Base-by-base conservation (phyloP, 2,113 vertebrate genomes). In the Seriola rivoliana region DNA sequence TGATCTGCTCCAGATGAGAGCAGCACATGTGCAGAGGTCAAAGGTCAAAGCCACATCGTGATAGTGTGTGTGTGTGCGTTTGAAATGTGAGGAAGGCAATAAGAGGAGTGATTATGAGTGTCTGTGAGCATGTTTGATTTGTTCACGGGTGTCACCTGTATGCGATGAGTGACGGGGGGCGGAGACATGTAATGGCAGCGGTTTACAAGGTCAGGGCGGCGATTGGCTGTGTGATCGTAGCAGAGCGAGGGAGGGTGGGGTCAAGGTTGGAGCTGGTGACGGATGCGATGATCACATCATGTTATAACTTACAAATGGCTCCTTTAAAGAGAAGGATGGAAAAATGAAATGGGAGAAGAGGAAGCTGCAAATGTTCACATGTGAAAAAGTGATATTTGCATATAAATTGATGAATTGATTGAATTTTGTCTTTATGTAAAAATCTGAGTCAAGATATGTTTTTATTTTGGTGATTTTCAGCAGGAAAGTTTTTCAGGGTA, bases 191-290 rank as follows among this genome's bases (percentile, higher is more conserved):
- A 64, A 88, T 71, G 82, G 75, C 48, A 2, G 4, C 67, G 67
- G 59, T 12, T 42, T 42, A 73, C 90, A 90, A 93, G 94, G 92
- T 92, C 92, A 82, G 67, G 34, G 60, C 62, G 72, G 58, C 19
- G 83, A 91, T 92, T 76, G 88, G 91, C 77, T 10, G 16, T 25
- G 23, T 85, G 86, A 89, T 87, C 70, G 29, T 4, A 67, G 66
- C 8, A 25, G 54, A 68, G 81, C 19, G 68, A 73, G 57, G 67
- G 73, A 21, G 67, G 80, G 84, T 42, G 58, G 78, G 80, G 84
- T 91, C 93, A 89, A 93, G 94, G 94, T 62, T 60, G 32, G 14
- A 9, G 57, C 50, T 21, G 19, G 9, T 21, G 50, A 19, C 13
- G 44, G 42, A 3, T 44, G 42, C 46, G 74, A 72, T 29, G 79